Conservation (phyloP, 1,140 invertebrate genomes). For the Drosophila hydei region DNA sequence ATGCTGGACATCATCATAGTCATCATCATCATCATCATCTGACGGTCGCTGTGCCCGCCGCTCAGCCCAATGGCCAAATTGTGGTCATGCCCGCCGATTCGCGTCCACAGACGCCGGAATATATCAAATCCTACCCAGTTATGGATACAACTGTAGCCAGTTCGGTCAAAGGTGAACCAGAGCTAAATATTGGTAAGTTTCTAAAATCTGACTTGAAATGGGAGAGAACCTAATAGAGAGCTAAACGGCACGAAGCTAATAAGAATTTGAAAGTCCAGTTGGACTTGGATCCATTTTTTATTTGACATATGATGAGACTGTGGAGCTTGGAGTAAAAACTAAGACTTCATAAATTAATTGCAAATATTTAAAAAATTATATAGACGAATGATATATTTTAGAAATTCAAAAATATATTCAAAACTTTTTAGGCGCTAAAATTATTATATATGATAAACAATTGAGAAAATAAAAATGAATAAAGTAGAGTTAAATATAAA, state of each 20-base stretch:
- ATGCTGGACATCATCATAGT: conserved; percentile 13
- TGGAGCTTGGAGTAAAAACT: too few species aligned
- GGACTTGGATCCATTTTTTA: too few species aligned
- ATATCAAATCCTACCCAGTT: conserved; percentile 84
- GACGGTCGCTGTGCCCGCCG: conserved; percentile 10
- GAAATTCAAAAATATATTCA: too few species aligned
- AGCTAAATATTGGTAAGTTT: conserved; percentile 86
- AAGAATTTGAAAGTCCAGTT: too few species aligned
- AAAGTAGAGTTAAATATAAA: too few species aligned
- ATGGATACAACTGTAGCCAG: conserved; percentile 86
- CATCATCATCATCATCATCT: conserved; percentile 30
- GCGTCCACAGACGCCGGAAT: conserved; percentile 80
- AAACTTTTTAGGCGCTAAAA: too few species aligned
- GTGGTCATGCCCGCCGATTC: conserved; percentile 73
- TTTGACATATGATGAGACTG: too few species aligned
- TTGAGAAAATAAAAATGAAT: too few species aligned
- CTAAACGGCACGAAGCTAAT: neutral
- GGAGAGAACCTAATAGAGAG: neutral
- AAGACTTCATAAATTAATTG: too few species aligned
- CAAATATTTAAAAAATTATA: too few species aligned
- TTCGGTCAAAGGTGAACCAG: conserved; percentile 85
- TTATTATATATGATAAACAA: too few species aligned
- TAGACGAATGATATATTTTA: too few species aligned
- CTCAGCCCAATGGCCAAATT: conserved; percentile 45
- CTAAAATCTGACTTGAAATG: neutral